phyloP scores from a whole-genome alignment of 2,797 vertebrate genomes.

The Falco biarmicus region DNA sequence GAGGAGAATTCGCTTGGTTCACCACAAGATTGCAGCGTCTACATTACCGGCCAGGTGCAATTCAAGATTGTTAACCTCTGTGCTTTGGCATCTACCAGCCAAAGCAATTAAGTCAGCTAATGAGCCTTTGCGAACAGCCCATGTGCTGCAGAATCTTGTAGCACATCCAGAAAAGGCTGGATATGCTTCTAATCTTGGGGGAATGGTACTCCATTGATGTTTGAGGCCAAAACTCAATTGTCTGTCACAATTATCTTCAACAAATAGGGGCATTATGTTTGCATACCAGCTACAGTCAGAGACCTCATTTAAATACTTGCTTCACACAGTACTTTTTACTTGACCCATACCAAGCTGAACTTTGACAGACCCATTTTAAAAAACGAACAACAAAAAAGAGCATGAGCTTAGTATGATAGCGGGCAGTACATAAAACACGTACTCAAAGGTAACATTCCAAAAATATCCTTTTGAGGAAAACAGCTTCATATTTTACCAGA shows the following conservation, averaged over 20 bases:
- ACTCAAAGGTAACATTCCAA: neutral
- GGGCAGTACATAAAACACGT: neutral
- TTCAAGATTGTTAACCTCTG: neutral
- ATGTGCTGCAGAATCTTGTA: neutral
- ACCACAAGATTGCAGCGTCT: neutral
- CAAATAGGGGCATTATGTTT: neutral
- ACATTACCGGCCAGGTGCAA: neutral
- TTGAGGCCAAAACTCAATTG: neutral
- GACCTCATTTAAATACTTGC: neutral
- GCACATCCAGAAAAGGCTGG: neutral
- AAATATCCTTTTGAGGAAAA: neutral
- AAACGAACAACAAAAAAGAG: neutral
- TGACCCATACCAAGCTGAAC: neutral
- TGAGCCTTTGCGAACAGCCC: neutral
- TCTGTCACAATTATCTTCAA: neutral
- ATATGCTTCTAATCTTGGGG: neutral
- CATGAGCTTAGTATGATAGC: neutral
- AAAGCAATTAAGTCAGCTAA: neutral
- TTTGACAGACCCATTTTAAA: neutral
- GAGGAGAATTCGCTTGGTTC: neutral
- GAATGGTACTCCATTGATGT: neutral
- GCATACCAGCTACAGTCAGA: neutral
- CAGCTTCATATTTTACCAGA: neutral
- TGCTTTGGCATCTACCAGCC: neutral
- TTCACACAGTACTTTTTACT: neutral